These are phyloP conservation scores for Ophion slaviceki DNA, from an alignment of 2,888 invertebrate species.

Conservation along the genomic window DNA sequence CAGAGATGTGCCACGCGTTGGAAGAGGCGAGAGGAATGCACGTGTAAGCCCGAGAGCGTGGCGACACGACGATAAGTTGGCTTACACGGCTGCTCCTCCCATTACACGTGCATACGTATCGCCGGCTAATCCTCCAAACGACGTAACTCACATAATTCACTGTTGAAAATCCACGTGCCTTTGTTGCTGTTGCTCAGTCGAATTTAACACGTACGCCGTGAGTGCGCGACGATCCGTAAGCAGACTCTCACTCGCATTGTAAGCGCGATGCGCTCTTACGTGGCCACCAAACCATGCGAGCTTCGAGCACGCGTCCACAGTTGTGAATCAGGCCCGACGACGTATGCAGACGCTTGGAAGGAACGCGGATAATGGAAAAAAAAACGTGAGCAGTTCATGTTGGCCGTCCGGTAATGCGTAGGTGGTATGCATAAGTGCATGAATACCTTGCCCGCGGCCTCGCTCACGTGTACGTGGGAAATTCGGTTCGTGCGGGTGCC, in stretches of 20 bases:
- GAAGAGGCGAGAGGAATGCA: constrained; percentile 45
- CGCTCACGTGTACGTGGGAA: too few species aligned
- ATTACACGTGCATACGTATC: constrained; percentile 23
- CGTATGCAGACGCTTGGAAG: too few species aligned
- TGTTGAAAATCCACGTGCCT: constrained; percentile 6
- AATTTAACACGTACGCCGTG: background rate
- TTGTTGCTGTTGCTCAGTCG: background rate
- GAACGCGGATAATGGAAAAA: background rate
- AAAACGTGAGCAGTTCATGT: constrained; percentile 29
- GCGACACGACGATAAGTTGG: constrained; percentile 40
- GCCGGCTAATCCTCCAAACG: constrained; percentile 6
- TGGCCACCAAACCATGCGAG: background rate
- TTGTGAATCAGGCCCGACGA: too few species aligned
- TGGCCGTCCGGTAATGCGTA: too few species aligned
- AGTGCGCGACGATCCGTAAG: constrained; percentile 41
- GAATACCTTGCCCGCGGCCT: too few species aligned
- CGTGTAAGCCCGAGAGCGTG: constrained; percentile 16
- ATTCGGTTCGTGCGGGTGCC: too few species aligned
- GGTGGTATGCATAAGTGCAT: too few species aligned
- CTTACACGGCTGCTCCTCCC: constrained; percentile 18
- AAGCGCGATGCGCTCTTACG: background rate
- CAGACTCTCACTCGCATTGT: constrained; percentile 20
- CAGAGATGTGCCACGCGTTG: constrained; percentile 51
- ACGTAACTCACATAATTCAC: constrained; percentile 2
- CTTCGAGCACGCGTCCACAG: background rate